These are phyloP conservation scores for Sitophilus oryzae DNA, from an alignment of 1,140 invertebrate species.

Conservation along the genomic window DNA sequence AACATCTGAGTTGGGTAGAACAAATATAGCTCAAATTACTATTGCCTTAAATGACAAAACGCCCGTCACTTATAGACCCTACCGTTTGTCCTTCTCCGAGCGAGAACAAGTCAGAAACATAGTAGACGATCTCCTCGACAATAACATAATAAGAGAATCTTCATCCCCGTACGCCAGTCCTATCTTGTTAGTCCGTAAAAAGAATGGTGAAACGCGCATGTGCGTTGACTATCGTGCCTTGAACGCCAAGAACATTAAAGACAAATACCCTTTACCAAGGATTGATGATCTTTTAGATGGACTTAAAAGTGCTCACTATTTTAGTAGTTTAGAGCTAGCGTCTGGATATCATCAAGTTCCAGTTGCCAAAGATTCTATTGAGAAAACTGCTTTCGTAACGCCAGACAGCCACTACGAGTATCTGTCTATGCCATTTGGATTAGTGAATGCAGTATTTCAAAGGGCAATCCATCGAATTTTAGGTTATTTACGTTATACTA, in stretches of 20 bases:
- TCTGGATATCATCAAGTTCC: not conserved
- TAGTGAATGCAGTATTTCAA: no score
- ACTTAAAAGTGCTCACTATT: not conserved
- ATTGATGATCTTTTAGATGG: not conserved
- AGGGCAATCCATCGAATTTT: no score
- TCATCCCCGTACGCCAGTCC: not conserved
- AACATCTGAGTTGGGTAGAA: no score
- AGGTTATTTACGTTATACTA: no score
- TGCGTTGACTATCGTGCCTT: not conserved
- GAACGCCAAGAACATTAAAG: not conserved
- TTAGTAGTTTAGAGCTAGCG: not conserved
- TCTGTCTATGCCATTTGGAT: no score
- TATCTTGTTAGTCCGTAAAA: not conserved
- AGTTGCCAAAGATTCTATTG: no score
- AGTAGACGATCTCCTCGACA: not conserved
- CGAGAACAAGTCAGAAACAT: not conserved
- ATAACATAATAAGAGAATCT: not conserved
- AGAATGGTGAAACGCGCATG: not conserved
- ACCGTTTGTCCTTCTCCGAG: not conserved
- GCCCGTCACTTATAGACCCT: no score
- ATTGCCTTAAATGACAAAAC: no score
- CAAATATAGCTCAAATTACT: no score
- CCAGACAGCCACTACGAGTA: no score
- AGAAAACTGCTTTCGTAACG: no score
- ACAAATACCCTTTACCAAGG: not conserved